These are phyloP conservation scores for Pollimyrus isidori DNA, from an alignment of 2,113 vertebrate species.

Conservation along the genomic window DNA sequence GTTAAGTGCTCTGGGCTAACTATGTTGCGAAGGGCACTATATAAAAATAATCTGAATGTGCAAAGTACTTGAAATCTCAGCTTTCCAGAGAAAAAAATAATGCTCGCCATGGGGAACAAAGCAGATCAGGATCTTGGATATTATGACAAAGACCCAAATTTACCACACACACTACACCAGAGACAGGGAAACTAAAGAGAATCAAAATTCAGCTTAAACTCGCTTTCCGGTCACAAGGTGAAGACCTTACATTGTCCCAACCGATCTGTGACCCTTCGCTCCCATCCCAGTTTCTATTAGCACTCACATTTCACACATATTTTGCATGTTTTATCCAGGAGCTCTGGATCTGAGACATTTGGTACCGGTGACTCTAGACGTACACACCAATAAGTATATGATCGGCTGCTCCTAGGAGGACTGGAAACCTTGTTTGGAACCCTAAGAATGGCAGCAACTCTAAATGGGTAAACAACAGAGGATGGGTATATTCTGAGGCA, in stretches of 20 bases:
- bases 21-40: not conserved
- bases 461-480: not conserved
- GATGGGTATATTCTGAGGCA: not conserved
- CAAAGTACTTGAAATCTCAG: not conserved
- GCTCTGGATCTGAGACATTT: not conserved
- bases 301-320: not conserved
- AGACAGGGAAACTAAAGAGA: not conserved
- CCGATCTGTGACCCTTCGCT: not conserved
- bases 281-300: not conserved
- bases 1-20: not conserved
- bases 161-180: not conserved
- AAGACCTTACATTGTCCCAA: not conserved
- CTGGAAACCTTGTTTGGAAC: not conserved
- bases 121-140: constrained; percentile 24
- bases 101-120: constrained; percentile 32
- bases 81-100: not conserved
- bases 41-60: not conserved
- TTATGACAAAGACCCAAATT: not conserved
- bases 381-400: not conserved
- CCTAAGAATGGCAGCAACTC: not conserved
- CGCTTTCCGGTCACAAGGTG: not conserved
- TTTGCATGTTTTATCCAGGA: not conserved
- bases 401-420: not conserved
- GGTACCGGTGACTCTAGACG: not conserved
- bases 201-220: not conserved